These are phyloP conservation scores for Spisula solida DNA, from an alignment of 2,888 invertebrate species.

Conservation along the genomic window DNA sequence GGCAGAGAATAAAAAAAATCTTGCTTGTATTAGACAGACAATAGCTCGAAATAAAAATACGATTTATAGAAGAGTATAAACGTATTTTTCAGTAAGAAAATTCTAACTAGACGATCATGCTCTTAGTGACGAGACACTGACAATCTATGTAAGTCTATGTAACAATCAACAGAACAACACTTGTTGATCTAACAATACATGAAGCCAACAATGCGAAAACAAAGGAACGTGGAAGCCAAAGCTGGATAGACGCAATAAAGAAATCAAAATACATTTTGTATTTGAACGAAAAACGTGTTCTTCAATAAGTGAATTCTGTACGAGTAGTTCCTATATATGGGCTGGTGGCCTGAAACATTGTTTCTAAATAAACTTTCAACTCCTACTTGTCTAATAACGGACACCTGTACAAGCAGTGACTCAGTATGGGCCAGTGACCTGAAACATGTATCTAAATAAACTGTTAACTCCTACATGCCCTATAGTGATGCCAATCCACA, in stretches of 20 bases:
- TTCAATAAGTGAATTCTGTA: too few species aligned
- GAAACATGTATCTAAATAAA: too few species aligned
- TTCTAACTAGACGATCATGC: neutral
- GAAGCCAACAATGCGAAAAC: neutral
- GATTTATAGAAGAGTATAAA: neutral
- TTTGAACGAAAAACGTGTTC: neutral
- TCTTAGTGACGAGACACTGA: neutral
- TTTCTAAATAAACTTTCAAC: too few species aligned
- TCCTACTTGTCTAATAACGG: too few species aligned
- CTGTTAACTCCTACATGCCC: too few species aligned
- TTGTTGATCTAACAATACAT: neutral
- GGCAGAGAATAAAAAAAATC: constrained; percentile 38
- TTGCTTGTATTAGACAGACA: constrained; percentile 31
- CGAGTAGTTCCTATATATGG: too few species aligned
- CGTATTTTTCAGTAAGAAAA: neutral
- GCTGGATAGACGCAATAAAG: neutral
- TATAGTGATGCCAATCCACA: too few species aligned
- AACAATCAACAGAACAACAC: neutral
- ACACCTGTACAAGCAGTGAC: too few species aligned
- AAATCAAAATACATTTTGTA: neutral
- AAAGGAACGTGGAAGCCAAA: neutral
- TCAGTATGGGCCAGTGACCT: too few species aligned
- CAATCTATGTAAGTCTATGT: neutral
- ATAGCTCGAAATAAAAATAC: constrained; percentile 23
- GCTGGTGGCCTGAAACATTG: too few species aligned